phyloP scores from a whole-genome alignment of 2,888 invertebrate genomes.

The Athetis lepigone region DNA sequence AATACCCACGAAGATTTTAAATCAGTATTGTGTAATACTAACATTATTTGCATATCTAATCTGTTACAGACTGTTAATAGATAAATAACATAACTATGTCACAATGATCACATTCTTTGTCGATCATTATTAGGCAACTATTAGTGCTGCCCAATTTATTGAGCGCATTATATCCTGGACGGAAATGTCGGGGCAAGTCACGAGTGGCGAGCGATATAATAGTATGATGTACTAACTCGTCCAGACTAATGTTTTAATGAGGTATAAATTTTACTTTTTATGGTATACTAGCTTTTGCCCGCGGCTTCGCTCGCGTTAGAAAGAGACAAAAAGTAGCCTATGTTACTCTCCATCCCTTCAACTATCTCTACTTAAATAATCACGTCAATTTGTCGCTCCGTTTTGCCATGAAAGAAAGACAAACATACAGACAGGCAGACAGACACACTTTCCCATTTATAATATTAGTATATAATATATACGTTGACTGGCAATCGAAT shows the following conservation, averaged over 20 bases:
- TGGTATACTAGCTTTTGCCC: no score
- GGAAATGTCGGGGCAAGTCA: constrained; percentile 11
- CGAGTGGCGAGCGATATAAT: constrained; percentile 1
- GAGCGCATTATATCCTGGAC: constrained; percentile 27
- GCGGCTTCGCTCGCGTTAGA: no score
- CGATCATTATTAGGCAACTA: constrained; percentile 65
- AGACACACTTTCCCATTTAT: no score
- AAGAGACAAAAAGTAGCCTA: no score
- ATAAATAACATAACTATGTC: constrained; percentile 54
- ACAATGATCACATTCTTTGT: constrained; percentile 64
- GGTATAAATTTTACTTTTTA: no score
- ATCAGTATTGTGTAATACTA: constrained; percentile 23
- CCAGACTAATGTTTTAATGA: background rate
- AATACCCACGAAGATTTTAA: constrained; percentile 18
- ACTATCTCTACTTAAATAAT: no score
- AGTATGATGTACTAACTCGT: background rate
- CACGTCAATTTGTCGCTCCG: no score
- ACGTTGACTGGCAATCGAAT: no score
- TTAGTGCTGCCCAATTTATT: constrained; percentile 61
- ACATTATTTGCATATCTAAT: constrained; percentile 35
- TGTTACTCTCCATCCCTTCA: no score
- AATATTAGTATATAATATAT: no score
- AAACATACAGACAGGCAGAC: no score
- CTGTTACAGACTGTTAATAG: constrained; percentile 11
- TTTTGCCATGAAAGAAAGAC: no score